Percentiles rank a stretch among this genome's conserved stretches.
These are phyloP conservation scores for Myopa tessellatipennis DNA, from an alignment of 2,888 invertebrate species.

Conservation along the genomic window DNA sequence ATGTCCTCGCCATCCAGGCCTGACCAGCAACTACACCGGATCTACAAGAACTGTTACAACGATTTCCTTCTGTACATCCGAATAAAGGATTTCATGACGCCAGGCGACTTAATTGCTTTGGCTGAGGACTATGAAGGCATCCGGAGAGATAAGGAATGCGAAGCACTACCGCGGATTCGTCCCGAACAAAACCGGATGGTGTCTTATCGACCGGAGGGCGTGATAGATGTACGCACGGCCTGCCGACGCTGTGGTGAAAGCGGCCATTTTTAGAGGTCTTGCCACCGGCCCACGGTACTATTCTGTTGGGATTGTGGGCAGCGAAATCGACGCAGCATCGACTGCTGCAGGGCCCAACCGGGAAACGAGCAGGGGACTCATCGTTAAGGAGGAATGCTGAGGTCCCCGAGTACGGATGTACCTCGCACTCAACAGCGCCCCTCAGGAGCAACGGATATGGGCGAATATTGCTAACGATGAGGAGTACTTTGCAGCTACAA, in stretches of 20 bases:
- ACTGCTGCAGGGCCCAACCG: too few species aligned
- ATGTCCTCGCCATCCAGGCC: constrained; percentile 1
- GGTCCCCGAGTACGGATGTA: background rate
- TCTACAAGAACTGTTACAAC: background rate
- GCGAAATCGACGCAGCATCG: background rate
- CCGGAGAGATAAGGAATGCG: background rate
- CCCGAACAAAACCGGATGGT: background rate
- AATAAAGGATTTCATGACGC: background rate
- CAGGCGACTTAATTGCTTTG: background rate
- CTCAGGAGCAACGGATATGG: background rate
- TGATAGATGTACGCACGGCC: background rate
- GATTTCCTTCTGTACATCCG: constrained; percentile 21
- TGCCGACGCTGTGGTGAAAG: background rate
- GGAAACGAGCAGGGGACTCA: background rate
- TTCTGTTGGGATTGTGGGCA: constrained; percentile 2
- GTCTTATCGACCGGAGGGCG: background rate
- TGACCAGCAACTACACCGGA: constrained; percentile 6
- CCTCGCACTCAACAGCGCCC: background rate
- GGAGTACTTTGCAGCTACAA: too few species aligned
- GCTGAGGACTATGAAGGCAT: constrained; percentile 4
- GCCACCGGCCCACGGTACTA: background rate
- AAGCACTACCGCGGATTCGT: background rate
- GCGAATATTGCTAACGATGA: background rate
- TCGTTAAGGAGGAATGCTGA: background rate
- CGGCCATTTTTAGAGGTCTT: background rate